Conservation (phyloP, 2,888 invertebrate genomes). For the Eupithecia abbreviata region DNA sequence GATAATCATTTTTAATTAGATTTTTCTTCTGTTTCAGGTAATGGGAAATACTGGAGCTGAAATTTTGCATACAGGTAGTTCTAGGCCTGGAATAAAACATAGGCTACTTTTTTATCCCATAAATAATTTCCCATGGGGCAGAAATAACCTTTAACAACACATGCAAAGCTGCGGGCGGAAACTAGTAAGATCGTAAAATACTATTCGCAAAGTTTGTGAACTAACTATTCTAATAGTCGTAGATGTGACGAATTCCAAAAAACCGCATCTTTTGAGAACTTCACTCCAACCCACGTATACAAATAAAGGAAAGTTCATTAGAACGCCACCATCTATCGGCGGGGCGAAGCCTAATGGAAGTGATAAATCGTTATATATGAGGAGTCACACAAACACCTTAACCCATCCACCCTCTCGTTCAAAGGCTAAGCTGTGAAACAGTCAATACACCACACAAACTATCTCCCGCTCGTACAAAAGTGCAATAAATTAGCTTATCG, state of each 20-base stretch:
- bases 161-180: no score
- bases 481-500: background rate
- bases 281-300: background rate
- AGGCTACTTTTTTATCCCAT: no score
- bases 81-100: no score
- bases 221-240: constrained; percentile 11
- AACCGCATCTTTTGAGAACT: background rate
- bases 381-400: background rate
- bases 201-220: constrained; percentile 9
- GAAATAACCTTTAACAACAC: no score
- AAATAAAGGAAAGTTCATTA: background rate
- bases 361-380: background rate
- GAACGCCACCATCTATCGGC: no score
- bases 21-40: background rate
- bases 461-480: background rate
- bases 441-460: background rate
- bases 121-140: no score
- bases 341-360: background rate
- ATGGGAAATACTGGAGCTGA: background rate
- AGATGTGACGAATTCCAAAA: constrained; percentile 3
- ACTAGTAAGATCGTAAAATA: background rate
- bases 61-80: no score
- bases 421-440: background rate
- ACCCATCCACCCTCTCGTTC: background rate
- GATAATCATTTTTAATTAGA: background rate